Evolutionary conservation across 2,888 invertebrate genomes (phyloP), one percentile per base, ranked within the genome.

Genomic region (Yponomeuta malinellus): DNA sequence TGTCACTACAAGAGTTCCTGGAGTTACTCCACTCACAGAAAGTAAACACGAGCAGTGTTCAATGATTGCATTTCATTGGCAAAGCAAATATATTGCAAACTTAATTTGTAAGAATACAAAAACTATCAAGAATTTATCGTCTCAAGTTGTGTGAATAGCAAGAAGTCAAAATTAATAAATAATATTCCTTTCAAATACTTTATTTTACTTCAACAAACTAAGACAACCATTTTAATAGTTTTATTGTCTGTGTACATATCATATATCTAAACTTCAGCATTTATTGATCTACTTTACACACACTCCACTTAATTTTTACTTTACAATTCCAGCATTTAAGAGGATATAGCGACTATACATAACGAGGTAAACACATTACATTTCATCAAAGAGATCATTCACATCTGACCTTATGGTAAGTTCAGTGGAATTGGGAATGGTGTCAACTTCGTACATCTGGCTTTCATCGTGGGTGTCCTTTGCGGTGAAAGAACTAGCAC

Each of bases 11-110:
- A 74, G 93, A 93, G 76, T 93, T 93, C 73, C 82, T 91, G 52
- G 91, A 92, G 77, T 82, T 93, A 33, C 80, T 93, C 69, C 89
- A 92, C 72, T 90, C 92, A 29, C 92, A 92, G 78, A 92, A 90
- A 84, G 80, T 87, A 73, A 83, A 82, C 74, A 73, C 80, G 12
- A 87, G 86, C 72, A 81, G 87, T 73, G 85, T 89, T 73, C 87
- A 90, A 81, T 90, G 82, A 90, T 81, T 48, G 37, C 75, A 72
- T 71, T 75, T 75, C 15, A 15, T 12, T 59, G 52, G 1, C 12
- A 74, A 71, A 73, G 69, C 29, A 72, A 71, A 74, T 74, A 70
- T 73, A 72, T 72, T 77, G 76, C 73, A 73, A 77, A 59, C 23
- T 68, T 70, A 23, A 70, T 75, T 77, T 71, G 59, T 84, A 82